Evolutionary conservation across 2,113 vertebrate genomes (phyloP), one percentile per base, ranked within the genome.

Genomic region (Hippocampus zosterae): DNA sequence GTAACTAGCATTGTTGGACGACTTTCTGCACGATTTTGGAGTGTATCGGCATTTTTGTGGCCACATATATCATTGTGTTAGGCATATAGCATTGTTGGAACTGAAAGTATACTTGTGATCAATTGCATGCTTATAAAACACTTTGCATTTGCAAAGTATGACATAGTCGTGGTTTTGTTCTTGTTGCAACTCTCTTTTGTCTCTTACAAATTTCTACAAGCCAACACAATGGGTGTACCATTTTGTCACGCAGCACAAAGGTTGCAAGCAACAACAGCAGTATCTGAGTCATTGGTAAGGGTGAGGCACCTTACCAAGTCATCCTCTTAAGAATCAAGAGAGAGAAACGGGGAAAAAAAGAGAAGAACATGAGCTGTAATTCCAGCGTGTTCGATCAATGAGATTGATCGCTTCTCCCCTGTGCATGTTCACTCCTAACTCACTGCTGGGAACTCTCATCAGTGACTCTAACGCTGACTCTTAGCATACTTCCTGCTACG

Each of bases 371-470:
- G 40, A 65, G 63, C 41, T 23, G 42, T 65, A 27, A 65, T 65
- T 65, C 63, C n/a, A 25, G n/a, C 21, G 40, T 23, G 25, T 25
- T 40, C 41, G 23, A 65, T 65, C 63, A 65, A 65, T 65, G 42
- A 46, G 19, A 27, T 65, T n/a, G 63, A 65, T 65, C 23, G 63
- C 23, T 46, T 48, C 42, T 44, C 63, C 57, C 57, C 57, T 15
- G 46, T 8, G 63, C 63, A 48, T 23, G 42, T 65, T 65, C 41
- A 65, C 63, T 65, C 42, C 42, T 65, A 48, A 65, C 42, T 65
- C 48, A 65, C 63, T 65, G 63, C 63, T 46, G 63, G 63, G 63
- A 46, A 65, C 41, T 65, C n/a, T 65, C 41, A 37, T 65, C 62
- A 16, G 62, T 23, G 40, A 9, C n/a, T 65, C n/a, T 44, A 16